A percentile compares a stretch with the other conserved stretches of the same genome.
These are phyloP conservation scores for Notarius lentiginosus DNA, from an alignment of 2,113 vertebrate genomes.

Conservation along the genomic window DNA sequence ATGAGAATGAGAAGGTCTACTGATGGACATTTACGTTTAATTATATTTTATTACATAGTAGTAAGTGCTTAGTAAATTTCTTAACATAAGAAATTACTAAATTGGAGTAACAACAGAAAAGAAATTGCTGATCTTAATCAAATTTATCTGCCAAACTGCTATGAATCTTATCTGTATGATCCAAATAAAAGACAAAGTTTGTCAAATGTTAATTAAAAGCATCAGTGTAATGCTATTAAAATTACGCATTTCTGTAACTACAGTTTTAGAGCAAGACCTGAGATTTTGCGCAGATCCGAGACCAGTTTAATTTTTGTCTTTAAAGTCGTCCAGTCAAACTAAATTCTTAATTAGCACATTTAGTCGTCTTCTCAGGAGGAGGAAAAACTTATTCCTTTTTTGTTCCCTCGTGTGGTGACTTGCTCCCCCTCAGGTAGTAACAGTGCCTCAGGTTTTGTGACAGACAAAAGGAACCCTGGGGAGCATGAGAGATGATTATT, in stretches of 20 bases:
- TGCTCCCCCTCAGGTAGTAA: constrained; percentile 2
- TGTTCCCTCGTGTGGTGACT: neutral
- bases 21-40: neutral
- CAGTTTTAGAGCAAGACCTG: neutral
- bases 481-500: constrained; percentile 39
- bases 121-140: neutral
- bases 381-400: neutral
- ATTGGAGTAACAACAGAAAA: neutral
- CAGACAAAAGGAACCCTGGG: constrained; percentile 8
- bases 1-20: neutral
- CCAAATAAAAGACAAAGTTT: neutral
- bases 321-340: neutral
- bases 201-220: neutral
- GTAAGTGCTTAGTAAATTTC: neutral
- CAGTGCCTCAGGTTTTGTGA: constrained; percentile 11
- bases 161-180: neutral
- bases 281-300: neutral
- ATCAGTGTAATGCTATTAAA: neutral
- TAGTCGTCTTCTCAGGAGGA: neutral
- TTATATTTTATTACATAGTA: neutral
- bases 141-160: neutral
- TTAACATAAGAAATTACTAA: neutral
- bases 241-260: neutral
- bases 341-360: neutral
- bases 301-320: neutral